A percentile compares a stretch with the other conserved stretches of the same genome.
Conservation (phyloP, 2,888 invertebrate species). For the Sepioteuthis lessoniana region DNA sequence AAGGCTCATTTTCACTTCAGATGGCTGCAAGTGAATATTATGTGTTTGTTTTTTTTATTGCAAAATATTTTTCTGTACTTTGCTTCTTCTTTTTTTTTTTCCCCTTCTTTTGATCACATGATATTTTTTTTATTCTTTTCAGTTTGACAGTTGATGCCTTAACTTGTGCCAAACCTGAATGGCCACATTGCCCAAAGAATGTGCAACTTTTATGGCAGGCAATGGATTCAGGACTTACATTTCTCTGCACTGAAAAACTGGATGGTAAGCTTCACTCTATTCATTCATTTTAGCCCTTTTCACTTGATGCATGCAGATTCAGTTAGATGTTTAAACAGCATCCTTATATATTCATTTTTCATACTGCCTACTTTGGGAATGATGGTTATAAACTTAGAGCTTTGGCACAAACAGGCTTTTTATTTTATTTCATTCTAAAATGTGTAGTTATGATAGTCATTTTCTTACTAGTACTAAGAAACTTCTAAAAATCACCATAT, state of each 20-base stretch:
- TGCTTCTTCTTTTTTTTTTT: background rate
- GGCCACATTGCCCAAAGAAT: slow-evolving; percentile 36
- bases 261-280: background rate
- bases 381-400: too few relatives aligned
- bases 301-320: too few relatives aligned
- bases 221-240: slow-evolving; percentile 42
- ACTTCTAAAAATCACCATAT: too few relatives aligned
- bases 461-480: too few relatives aligned
- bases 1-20: too few relatives aligned
- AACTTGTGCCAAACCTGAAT: slow-evolving; percentile 39
- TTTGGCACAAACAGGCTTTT: too few relatives aligned
- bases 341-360: too few relatives aligned
- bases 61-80: background rate
- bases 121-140: background rate
- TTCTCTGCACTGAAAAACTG: slow-evolving; percentile 40
- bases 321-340: background rate
- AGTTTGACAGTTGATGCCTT: slow-evolving; percentile 35
- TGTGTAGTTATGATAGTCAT: too few relatives aligned
- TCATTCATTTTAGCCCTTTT: background rate
- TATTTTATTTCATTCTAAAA: too few relatives aligned
- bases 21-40: too few relatives aligned
- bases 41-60: too few relatives aligned
- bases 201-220: slow-evolving; percentile 42
- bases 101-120: background rate
- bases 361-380: too few relatives aligned